Conservation (phyloP, 1,140 invertebrate species). For the Chelonus insularis region DNA sequence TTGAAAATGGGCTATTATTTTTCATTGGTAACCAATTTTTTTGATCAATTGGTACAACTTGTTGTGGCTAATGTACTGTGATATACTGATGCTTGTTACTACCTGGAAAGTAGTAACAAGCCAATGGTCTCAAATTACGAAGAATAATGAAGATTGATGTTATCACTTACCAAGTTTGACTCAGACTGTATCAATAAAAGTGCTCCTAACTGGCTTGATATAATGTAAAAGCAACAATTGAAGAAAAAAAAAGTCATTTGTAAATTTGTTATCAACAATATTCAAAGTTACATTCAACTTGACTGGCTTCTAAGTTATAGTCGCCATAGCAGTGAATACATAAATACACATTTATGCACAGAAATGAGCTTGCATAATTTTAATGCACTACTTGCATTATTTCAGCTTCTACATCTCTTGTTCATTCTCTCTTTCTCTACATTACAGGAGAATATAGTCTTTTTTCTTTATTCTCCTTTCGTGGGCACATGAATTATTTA, state of each 20-base stretch:
- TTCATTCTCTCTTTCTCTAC: not conserved
- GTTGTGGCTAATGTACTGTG: not conserved
- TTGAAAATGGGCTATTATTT: too few species aligned
- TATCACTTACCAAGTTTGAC: too few species aligned
- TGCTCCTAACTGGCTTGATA: too few species aligned
- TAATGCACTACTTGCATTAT: constrained; percentile 28
- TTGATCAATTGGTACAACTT: not conserved
- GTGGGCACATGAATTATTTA: constrained; percentile 26
- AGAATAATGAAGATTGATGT: too few species aligned
- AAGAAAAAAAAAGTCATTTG: too few species aligned
- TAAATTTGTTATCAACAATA: too few species aligned
- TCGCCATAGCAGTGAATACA: not conserved
- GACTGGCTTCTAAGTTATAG: not conserved
- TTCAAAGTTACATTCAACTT: too few species aligned
- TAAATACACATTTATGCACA: constrained; percentile 23
- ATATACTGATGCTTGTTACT: not conserved
- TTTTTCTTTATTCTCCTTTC: not conserved
- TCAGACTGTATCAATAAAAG: too few species aligned
- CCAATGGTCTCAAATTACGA: too few species aligned
- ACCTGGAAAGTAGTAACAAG: not conserved
- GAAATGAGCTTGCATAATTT: constrained; percentile 29
- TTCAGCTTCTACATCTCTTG: not conserved
- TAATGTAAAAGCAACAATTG: too few species aligned
- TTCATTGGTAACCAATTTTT: too few species aligned
- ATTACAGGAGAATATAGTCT: not conserved